Conservation (phyloP, 2,888 invertebrate genomes). For the Pseudanteris insignis region DNA sequence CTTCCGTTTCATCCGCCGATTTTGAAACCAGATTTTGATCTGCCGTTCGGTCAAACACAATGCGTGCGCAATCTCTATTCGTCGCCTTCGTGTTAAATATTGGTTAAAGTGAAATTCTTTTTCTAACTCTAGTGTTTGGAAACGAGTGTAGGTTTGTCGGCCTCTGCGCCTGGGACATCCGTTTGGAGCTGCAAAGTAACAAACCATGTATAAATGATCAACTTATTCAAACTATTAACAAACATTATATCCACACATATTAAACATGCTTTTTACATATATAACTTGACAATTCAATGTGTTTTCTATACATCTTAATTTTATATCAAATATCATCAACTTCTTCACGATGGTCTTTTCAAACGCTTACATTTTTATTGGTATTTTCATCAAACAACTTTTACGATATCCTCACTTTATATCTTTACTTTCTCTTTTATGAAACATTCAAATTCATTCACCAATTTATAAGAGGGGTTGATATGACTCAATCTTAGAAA, state of each 20-base stretch:
- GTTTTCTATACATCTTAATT: too few relatives aligned
- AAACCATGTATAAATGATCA: too few relatives aligned
- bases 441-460: slow-evolving; percentile 52
- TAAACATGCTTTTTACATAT: too few relatives aligned
- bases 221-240: too few relatives aligned
- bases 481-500: slow-evolving; percentile 43
- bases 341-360: background rate
- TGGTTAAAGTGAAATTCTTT: slow-evolving; percentile 99
- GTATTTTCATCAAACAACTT: too few relatives aligned
- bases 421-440: slow-evolving; percentile 55
- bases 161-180: slow-evolving; percentile 94
- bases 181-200: slow-evolving; percentile 81
- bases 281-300: background rate
- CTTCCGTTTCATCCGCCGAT: slow-evolving; percentile 95
- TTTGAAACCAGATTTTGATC: slow-evolving; percentile 98
- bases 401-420: slow-evolving; percentile 42
- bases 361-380: slow-evolving; percentile 1
- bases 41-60: slow-evolving; percentile 95
- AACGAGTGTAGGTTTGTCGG: slow-evolving; percentile 96
- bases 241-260: too few relatives aligned
- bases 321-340: too few relatives aligned
- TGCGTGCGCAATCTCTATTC: slow-evolving; percentile 97
- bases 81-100: slow-evolving; percentile 92
- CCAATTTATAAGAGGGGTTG: slow-evolving; percentile 64
- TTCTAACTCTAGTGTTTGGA: slow-evolving; percentile 97